phyloP scores from a whole-genome alignment of 2,888 invertebrate species.

The Lasioglossum zephyrum region DNA sequence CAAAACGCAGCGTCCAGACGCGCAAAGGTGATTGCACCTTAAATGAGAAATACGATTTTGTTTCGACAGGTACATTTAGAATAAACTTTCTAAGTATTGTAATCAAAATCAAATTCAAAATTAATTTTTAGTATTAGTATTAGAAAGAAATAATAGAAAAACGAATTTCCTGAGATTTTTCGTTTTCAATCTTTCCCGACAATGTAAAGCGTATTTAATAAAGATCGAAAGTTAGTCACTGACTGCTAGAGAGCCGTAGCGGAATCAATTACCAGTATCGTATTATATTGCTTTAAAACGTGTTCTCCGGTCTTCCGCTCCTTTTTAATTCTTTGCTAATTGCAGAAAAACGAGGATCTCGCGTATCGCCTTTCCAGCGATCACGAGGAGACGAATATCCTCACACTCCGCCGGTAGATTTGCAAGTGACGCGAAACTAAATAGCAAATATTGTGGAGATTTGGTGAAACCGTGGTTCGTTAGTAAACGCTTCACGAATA shows the following conservation, averaged over 20 bases:
- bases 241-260: not conserved
- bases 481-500: slow-evolving; percentile 68
- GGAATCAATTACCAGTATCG: not conserved
- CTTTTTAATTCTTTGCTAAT: not conserved
- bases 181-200: not conserved
- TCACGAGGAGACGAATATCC: not conserved
- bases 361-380: not conserved
- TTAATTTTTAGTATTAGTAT: too few species aligned
- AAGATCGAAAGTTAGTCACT: not conserved
- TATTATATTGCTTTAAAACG: not conserved
- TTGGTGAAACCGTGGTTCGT: slow-evolving; percentile 58
- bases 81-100: not conserved
- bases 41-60: not conserved
- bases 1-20: too few species aligned
- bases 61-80: not conserved
- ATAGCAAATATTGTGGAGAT: slow-evolving; percentile 45
- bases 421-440: slow-evolving; percentile 26
- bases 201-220: not conserved
- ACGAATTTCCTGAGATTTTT: not conserved
- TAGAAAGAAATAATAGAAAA: not conserved
- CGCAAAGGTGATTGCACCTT: too few species aligned
- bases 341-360: not conserved
- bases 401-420: slow-evolving; percentile 36
- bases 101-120: not conserved
- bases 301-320: too few species aligned